Percentiles rank a stretch among this genome's conserved stretches.
Evolutionary conservation across 2,888 invertebrate species (phyloP).

Genomic region (Schizaphis graminum): DNA sequence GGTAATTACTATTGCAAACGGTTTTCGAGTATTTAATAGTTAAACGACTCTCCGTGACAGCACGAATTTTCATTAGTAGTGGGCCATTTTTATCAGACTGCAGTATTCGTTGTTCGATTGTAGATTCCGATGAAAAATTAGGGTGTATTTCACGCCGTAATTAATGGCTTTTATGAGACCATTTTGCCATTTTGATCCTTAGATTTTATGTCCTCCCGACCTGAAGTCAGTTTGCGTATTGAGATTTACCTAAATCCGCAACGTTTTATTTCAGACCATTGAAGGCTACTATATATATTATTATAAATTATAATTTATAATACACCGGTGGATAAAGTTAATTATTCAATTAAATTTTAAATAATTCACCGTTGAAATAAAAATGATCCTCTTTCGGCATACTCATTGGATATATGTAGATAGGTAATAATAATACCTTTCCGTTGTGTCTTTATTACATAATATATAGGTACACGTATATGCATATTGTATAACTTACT

Average conservation of each 20-base stretch:
- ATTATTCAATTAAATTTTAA: constrained; percentile 2
- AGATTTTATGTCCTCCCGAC: not conserved
- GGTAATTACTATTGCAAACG: not conserved
- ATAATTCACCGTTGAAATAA: not conserved
- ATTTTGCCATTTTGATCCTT: not conserved
- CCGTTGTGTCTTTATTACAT: not conserved
- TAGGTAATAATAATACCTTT: not conserved
- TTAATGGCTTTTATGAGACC: not conserved
- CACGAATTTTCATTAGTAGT: not conserved
- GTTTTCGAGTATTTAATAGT: not conserved
- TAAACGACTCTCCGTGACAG: not conserved
- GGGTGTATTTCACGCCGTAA: not conserved
- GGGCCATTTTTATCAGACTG: not conserved
- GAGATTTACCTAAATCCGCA: not conserved
- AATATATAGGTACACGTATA: not conserved
- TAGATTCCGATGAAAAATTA: not conserved
- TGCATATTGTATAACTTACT: not conserved
- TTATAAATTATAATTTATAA: not conserved
- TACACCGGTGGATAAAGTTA: not conserved
- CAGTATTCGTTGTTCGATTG: not conserved
- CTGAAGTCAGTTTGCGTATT: not conserved
- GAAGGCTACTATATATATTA: too few species aligned
- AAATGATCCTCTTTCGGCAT: not conserved
- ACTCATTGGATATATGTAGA: not conserved
- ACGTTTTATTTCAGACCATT: not conserved